These are phyloP conservation scores for Caenorhabditis sulstoni DNA, from an alignment of 2,888 invertebrate genomes.

Conservation along the genomic window DNA sequence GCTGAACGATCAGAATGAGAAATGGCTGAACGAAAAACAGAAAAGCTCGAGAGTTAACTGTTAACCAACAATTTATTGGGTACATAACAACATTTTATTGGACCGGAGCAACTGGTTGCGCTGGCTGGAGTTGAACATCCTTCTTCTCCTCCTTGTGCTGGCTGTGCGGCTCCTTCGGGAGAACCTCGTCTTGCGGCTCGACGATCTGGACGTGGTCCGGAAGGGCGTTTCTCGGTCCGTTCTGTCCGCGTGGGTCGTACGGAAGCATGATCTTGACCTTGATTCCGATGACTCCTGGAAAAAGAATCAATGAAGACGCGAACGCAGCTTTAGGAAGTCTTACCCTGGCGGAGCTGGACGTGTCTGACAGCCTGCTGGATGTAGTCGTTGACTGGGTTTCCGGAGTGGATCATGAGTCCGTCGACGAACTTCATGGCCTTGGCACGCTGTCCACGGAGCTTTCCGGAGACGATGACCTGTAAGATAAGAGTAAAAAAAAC, in stretches of 20 bases:
- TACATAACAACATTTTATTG: constrained; percentile 64
- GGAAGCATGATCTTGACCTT: constrained; percentile 99
- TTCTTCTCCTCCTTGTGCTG: constrained; percentile 78
- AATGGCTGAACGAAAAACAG: neutral
- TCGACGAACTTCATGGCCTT: constrained; percentile 99
- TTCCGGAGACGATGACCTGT: constrained; percentile 95
- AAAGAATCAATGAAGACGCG: neutral
- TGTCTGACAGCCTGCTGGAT: constrained; percentile 98
- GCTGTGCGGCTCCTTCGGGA: constrained; percentile 75
- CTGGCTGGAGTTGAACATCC: constrained; percentile 59
- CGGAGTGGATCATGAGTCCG: constrained; percentile 99
- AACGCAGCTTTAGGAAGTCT: constrained; percentile 2
- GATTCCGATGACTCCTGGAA: constrained; percentile 85
- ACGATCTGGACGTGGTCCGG: constrained; percentile 94
- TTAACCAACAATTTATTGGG: constrained; percentile 63
- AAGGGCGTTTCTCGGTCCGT: constrained; percentile 96
- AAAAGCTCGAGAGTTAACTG: neutral
- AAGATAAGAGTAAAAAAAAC: neutral
- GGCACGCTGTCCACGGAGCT: constrained; percentile 97
- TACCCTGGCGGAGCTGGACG: constrained; percentile 94
- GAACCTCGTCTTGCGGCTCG: constrained; percentile 93
- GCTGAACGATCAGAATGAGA: neutral
- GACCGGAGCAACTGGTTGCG: constrained; percentile 63
- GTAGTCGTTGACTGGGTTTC: constrained; percentile 98
- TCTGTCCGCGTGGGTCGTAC: constrained; percentile 97